Evolutionary conservation across 2,797 vertebrate species (phyloP), one percentile per base, ranked within the genome.

Genomic region (Ambastaia sidthimunki): DNA sequence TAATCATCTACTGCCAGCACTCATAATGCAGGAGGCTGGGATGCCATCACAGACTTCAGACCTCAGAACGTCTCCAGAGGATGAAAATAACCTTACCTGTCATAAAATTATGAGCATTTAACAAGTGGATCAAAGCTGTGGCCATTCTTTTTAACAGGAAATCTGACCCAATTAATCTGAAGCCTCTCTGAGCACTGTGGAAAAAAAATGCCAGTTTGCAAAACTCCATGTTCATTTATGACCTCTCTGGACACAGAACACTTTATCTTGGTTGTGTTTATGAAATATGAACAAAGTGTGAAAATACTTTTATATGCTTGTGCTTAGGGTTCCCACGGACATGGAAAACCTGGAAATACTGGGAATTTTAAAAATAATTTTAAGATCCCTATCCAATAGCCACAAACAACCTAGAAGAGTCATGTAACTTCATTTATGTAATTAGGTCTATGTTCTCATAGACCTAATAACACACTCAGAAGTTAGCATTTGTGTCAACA

Each of bases 1-100:
- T 62, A 31, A 67, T 78, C 82, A 68, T 81, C 82, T 76, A 4
- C 76, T 83, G 83, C 73, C 79, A 84, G 83, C 78, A 76, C 66
- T 80, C 63, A 82, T 3, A 34, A 71, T 79, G 76, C 57, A 41
- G 67, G 48, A 55, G 72, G 55, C 73, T 25, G 23, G 72, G 41
- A 81, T 65, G 67, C 67, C 65, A 47, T 50, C 1, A 50, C 60
- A 44, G 70, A 55, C 19, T 10, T 47, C 74, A 76, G 59, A 65
- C 67, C 55, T 65, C 28, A 65, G 23, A 75, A 70, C 31, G 31
- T n/a, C 41, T 68, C 71, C 50, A 68, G 65, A 74, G 73, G 62
- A 34, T 18, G 12, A 41, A 80, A 70, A 75, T 34, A 69, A 52
- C 31, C 63, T 52, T 34, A 52, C 19, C 59, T 16, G 57, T 23